Evolutionary conservation across 2,888 invertebrate genomes (phyloP).

Genomic region (Fissipunctia ypsillon): DNA sequence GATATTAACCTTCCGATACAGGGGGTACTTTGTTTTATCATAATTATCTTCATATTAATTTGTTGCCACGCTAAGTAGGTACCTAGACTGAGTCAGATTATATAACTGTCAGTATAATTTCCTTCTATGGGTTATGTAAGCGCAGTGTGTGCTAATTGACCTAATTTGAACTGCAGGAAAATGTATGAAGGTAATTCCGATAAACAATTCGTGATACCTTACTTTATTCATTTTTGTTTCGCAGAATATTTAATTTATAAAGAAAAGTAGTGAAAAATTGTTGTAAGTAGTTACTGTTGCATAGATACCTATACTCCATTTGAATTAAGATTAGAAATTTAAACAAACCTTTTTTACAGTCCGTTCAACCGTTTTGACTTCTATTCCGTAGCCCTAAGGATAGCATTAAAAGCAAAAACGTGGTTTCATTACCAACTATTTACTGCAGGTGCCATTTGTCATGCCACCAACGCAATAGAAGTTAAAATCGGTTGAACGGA

Average conservation of each 20-base stretch:
- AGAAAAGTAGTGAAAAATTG: not conserved
- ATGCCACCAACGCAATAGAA: no score
- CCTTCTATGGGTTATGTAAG: slow-evolving; percentile 14
- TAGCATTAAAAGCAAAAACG: no score
- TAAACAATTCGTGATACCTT: slow-evolving; percentile 1
- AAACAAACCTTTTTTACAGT: no score
- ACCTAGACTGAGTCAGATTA: not conserved
- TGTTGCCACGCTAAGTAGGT: slow-evolving; percentile 11
- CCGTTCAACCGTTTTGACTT: no score
- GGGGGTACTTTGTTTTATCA: slow-evolving; percentile 44
- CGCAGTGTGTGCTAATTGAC: slow-evolving; percentile 14
- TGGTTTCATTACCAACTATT: no score
- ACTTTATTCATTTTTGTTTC: not conserved
- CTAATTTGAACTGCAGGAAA: slow-evolving; percentile 16
- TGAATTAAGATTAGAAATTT: no score
- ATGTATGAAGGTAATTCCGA: not conserved
- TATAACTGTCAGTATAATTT: slow-evolving; percentile 2
- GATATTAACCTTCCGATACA: slow-evolving; percentile 34
- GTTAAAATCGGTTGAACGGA: no score
- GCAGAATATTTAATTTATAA: not conserved
- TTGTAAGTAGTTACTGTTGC: not conserved
- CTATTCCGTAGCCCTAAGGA: no score
- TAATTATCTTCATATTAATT: not conserved
- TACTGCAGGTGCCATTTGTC: no score
- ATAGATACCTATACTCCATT: no score